Base-by-base conservation (phyloP, 2,888 invertebrate species). In the Onchidella celtica region DNA sequence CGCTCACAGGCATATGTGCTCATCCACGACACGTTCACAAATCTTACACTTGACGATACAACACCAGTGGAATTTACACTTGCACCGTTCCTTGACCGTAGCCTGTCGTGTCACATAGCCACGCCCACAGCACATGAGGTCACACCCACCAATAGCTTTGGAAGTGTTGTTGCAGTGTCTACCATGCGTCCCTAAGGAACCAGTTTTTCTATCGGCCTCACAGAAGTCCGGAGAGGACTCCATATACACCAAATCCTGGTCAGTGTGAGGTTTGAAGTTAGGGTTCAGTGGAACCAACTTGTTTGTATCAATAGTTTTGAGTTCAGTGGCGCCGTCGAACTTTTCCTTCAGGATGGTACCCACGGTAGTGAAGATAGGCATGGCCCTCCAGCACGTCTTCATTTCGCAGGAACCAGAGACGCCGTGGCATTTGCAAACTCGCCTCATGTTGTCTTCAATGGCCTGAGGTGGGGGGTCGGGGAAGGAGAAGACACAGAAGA, bases 171-270 rank as follows among this genome's bases (percentile, higher is more conserved):
- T 91, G 87, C 93, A 94, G n/a, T 89, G 87, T 68, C 94, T 87
- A 1, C 93, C 93, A 68, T 90, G 89, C 3, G 94, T 95, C 91
- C 96, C 96, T 84, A 96, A 94, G 87, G 96, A 96, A 70, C 97
- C 97, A 32, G 96, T 94, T 73, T 92, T 90, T 6, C 90, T 85
- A 87, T 94, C 93, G 9, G 88, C 87, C 81, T 93, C 95, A 94
- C 99, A 99, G 94, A 98, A 99, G 93, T 99, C 98, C 0, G 99
- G 99, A n/a, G 98, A 98, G 86, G 97, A 97, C 89, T 98, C 97
- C 89, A 99, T 94, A 94, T 97, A 99, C 55, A 99, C 97, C 87
- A 99, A 94, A 93, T 99, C 98, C 87, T 96, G 96, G 9, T 97
- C 96, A 0, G 97, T 97, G 66, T 98, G 98, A 55, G 97, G 95